These are phyloP conservation scores for Hypocryptadius cinnamomeus DNA, from an alignment of 2,113 vertebrate genomes.

Conservation along the genomic window DNA sequence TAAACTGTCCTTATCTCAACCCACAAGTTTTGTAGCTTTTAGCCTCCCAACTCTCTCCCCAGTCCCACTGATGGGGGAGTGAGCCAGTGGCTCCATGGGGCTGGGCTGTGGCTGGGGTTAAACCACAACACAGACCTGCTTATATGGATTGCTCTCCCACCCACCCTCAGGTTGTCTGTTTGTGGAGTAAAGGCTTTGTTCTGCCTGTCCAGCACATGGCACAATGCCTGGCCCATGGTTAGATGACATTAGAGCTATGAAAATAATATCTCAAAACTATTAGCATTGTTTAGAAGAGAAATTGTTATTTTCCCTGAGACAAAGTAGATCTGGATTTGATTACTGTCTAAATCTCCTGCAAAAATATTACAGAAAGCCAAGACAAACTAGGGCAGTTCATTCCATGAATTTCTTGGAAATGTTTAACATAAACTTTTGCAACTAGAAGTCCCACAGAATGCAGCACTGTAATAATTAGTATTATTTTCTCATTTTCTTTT, in stretches of 20 bases:
- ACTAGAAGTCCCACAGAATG: neutral
- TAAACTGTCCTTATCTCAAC: neutral
- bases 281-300: neutral
- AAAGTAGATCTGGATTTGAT: neutral
- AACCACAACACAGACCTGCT: neutral
- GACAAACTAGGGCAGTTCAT: neutral
- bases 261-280: neutral
- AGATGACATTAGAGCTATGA: neutral
- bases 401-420: neutral
- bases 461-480: neutral
- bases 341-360: neutral
- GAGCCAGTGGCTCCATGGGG: neutral
- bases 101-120: neutral
- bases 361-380: neutral
- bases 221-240: neutral
- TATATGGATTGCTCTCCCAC: neutral
- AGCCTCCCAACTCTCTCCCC: neutral
- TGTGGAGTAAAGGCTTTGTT: neutral
- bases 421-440: neutral
- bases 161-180: neutral
- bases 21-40: neutral
- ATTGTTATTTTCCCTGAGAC: neutral
- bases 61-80: neutral
- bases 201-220: neutral
- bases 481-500: neutral